phyloP scores from a whole-genome alignment of 2,113 vertebrate species.

The Cynopterus brachyotis region DNA sequence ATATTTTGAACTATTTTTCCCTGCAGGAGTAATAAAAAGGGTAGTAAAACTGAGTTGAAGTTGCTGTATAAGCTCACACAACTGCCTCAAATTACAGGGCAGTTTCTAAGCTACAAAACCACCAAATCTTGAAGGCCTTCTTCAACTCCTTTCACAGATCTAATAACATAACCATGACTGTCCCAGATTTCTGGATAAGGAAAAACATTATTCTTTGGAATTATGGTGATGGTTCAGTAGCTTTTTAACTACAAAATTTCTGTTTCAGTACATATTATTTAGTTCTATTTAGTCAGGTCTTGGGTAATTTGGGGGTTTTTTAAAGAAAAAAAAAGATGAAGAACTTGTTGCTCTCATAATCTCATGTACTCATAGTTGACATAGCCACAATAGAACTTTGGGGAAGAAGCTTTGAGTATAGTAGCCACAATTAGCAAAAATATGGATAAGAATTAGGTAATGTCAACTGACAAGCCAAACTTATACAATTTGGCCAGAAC shows the following conservation, averaged over 20 bases:
- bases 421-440: background rate
- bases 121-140: constrained; percentile 6
- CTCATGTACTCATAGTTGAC: background rate
- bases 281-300: background rate
- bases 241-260: constrained; percentile 38
- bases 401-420: background rate
- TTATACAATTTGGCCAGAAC: background rate
- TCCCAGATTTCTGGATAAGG: constrained; percentile 1
- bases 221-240: constrained; percentile 10
- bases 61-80: constrained; percentile 42
- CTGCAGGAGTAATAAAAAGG: constrained; percentile 54
- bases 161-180: constrained; percentile 21
- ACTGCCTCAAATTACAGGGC: constrained; percentile 48
- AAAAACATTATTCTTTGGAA: constrained; percentile 19
- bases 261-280: background rate
- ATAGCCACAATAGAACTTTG: background rate
- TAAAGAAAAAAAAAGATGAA: background rate
- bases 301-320: background rate
- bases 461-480: background rate
- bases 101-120: constrained; percentile 27
- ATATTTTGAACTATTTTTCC: constrained; percentile 60
- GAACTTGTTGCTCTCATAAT: background rate
- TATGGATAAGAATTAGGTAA: background rate
- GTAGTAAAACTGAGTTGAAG: constrained; percentile 61
- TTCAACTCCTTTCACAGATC: constrained; percentile 21